phyloP scores from a whole-genome alignment of 2,113 vertebrate species.

The Atrichornis clamosus region DNA sequence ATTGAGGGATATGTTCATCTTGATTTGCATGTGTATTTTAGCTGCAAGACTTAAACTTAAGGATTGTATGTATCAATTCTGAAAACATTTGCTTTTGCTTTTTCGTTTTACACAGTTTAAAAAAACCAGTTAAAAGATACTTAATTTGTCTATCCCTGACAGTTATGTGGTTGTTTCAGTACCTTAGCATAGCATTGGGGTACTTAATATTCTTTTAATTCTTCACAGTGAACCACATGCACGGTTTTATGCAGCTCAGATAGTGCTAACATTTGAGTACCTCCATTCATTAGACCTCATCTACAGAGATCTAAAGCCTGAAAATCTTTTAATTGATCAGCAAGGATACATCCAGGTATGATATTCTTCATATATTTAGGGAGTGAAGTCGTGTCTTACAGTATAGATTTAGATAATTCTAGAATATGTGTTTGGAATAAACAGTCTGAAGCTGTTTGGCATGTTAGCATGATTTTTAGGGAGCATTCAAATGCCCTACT shows the following conservation, averaged over 20 bases:
- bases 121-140: background rate
- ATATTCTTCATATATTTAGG: background rate
- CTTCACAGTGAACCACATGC: constrained; percentile 91
- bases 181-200: background rate
- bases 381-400: background rate
- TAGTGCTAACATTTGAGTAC: constrained; percentile 99
- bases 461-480: background rate
- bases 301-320: constrained; percentile 99
- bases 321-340: constrained; percentile 99
- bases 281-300: constrained; percentile 99
- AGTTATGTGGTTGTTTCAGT: background rate
- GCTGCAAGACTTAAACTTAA: background rate
- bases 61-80: background rate
- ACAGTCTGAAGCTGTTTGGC: background rate
- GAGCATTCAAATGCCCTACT: background rate
- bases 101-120: background rate
- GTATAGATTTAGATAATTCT: background rate
- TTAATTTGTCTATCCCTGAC: background rate
- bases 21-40: background rate
- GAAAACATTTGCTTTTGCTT: background rate
- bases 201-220: constrained; percentile 53
- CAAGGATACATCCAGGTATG: constrained; percentile 99
- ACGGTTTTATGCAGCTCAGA: constrained; percentile 99
- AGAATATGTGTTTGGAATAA: background rate
- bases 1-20: rapidly evolving